Conservation (phyloP, 2,888 invertebrate genomes). For the Rhopalosiphum nymphaeae region DNA sequence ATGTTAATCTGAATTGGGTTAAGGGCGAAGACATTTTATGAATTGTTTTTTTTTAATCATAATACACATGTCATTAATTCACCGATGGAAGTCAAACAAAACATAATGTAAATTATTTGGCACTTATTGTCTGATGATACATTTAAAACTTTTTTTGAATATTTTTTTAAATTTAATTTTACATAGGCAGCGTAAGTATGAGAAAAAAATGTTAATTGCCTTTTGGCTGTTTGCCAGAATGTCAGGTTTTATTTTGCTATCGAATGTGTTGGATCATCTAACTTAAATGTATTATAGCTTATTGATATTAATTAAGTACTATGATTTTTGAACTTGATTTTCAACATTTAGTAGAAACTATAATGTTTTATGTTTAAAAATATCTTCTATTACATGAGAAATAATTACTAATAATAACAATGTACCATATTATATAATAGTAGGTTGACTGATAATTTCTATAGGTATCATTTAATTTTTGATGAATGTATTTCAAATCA, state of each 20-base stretch:
- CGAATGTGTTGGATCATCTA: background rate
- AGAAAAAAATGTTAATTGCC: background rate
- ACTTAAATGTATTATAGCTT: background rate
- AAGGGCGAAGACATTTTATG: background rate
- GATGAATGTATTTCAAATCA: background rate
- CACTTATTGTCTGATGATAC: slow-evolving; percentile 12
- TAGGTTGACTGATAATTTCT: background rate
- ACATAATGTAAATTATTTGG: slow-evolving; percentile 10
- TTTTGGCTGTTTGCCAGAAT: slow-evolving; percentile 1
- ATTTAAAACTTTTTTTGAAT: background rate
- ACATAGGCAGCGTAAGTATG: background rate
- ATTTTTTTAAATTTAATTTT: background rate
- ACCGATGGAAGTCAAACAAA: slow-evolving; percentile 25
- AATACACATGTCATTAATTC: slow-evolving; percentile 22
- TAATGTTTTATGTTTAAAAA: background rate
- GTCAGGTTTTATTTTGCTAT: background rate
- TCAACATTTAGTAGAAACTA: background rate
- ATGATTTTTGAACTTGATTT: background rate
- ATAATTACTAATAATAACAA: background rate
- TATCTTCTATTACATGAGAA: background rate
- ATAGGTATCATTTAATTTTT: background rate
- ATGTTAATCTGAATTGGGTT: slow-evolving; percentile 13
- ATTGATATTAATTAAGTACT: background rate
- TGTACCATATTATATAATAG: background rate
- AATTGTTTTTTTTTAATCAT: background rate